phyloP scores from a whole-genome alignment of 2,797 vertebrate genomes.

The Threskiornis aethiopicus region DNA sequence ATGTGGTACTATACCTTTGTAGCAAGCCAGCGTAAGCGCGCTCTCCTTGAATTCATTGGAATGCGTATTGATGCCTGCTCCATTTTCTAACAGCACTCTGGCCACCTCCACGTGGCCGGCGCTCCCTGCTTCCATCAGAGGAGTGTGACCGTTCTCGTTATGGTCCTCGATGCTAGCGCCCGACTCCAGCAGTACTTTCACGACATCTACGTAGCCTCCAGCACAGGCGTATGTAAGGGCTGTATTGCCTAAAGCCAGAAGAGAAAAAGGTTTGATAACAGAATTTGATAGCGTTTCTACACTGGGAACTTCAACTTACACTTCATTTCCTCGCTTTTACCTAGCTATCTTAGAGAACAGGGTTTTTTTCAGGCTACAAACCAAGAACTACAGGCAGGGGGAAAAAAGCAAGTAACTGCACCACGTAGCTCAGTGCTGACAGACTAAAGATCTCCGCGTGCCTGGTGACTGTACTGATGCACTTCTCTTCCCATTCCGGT shows the following conservation, averaged over 20 bases:
- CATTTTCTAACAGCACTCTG: constrained; percentile 81
- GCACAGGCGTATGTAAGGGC: constrained; percentile 84
- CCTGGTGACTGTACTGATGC: not conserved
- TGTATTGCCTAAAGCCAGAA: constrained; percentile 75
- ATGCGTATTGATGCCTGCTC: constrained; percentile 84
- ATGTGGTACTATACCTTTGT: constrained; percentile 74
- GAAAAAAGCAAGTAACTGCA: not conserved
- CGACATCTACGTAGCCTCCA: constrained; percentile 83
- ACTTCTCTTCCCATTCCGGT: not conserved
- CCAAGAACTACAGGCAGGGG: not conserved
- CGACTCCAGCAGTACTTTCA: constrained; percentile 83
- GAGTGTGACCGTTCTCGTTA: constrained; percentile 85
- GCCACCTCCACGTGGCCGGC: constrained; percentile 84
- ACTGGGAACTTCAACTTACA: accelerated
- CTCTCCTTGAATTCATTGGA: constrained; percentile 87
- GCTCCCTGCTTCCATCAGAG: constrained; percentile 83
- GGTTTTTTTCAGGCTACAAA: not conserved
- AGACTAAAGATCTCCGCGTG: not conserved
- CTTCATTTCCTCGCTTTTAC: not conserved
- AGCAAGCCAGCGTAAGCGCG: constrained; percentile 82
- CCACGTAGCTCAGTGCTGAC: not conserved
- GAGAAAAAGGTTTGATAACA: not conserved
- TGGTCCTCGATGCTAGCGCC: constrained; percentile 85
- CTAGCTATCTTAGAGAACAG: accelerated
- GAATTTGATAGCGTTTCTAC: accelerated